These are phyloP conservation scores for Miltochrista miniata DNA, from an alignment of 2,888 invertebrate species.

Conservation along the genomic window DNA sequence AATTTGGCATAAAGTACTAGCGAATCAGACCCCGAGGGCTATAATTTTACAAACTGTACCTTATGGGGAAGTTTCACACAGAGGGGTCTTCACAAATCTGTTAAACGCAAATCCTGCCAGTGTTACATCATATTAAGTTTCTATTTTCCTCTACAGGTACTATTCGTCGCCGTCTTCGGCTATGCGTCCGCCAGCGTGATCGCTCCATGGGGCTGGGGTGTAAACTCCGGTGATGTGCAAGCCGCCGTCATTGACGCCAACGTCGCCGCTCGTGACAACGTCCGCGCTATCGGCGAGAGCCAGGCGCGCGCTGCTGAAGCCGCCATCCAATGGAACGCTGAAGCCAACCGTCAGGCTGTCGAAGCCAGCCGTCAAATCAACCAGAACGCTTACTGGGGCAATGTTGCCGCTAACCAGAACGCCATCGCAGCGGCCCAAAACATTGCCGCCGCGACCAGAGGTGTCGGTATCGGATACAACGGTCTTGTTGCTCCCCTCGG, in stretches of 20 bases:
- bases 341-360: slow-evolving; percentile 60
- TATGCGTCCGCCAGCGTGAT: slow-evolving; percentile 73
- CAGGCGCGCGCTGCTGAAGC: slow-evolving; percentile 71
- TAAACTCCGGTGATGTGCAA: slow-evolving; percentile 73
- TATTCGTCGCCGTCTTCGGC: slow-evolving; percentile 78
- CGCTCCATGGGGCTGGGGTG: slow-evolving; percentile 60
- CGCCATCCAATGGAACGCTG: slow-evolving; percentile 65
- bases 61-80: too few species aligned
- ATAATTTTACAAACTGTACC: too few species aligned
- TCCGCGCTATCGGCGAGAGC: slow-evolving; percentile 63
- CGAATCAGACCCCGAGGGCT: too few species aligned
- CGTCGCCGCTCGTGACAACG: slow-evolving; percentile 66
- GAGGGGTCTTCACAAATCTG: too few species aligned
- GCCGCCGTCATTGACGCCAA: slow-evolving; percentile 74
- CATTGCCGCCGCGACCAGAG: slow-evolving; percentile 67
- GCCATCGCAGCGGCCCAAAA: slow-evolving; percentile 74
- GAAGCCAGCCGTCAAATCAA: slow-evolving; percentile 68
- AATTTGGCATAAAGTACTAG: too few species aligned
- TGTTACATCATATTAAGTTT: too few species aligned
- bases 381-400: slow-evolving; percentile 76
- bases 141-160: slow-evolving; percentile 52
- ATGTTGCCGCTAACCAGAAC: slow-evolving; percentile 70
- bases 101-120: too few species aligned
- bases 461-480: slow-evolving; percentile 72
- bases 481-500: slow-evolving; percentile 65